phyloP scores from a whole-genome alignment of 2,113 vertebrate species.

The Marmota flaviventris region DNA sequence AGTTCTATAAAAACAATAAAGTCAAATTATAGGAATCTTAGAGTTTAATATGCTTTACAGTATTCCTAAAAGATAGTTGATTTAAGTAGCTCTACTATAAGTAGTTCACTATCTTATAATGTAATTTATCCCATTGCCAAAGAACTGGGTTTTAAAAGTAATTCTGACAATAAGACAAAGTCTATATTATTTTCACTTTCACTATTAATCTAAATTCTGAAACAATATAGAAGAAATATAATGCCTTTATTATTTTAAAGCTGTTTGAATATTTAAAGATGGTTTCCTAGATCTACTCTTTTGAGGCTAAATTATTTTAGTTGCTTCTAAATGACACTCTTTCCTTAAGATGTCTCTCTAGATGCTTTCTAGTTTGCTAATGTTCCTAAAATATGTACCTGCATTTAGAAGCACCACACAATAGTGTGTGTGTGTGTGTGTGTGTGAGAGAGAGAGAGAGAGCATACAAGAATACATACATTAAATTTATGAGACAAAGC shows the following conservation, averaged over 20 bases:
- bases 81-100: background rate
- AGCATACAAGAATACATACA: background rate
- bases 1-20: background rate
- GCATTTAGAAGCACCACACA: background rate
- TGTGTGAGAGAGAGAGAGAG: too few species aligned
- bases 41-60: background rate
- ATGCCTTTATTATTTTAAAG: conserved; percentile 29
- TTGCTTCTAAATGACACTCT: background rate
- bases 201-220: conserved; percentile 32
- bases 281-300: background rate
- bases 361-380: background rate
- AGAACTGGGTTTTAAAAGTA: conserved; percentile 27
- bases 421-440: too few species aligned
- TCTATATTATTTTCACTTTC: conserved; percentile 7
- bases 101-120: background rate
- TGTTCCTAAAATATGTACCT: background rate
- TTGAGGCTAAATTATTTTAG: background rate
- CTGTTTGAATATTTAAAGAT: conserved; percentile 58
- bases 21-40: background rate
- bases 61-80: background rate
- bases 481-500: background rate
- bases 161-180: conserved; percentile 16
- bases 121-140: conserved; percentile 22
- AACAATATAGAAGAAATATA: background rate
- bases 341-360: background rate